Percentiles rank a stretch among this genome's conserved stretches.
Conservation (phyloP, 2,888 invertebrate species). For the Lamellibrachia satsuma region DNA sequence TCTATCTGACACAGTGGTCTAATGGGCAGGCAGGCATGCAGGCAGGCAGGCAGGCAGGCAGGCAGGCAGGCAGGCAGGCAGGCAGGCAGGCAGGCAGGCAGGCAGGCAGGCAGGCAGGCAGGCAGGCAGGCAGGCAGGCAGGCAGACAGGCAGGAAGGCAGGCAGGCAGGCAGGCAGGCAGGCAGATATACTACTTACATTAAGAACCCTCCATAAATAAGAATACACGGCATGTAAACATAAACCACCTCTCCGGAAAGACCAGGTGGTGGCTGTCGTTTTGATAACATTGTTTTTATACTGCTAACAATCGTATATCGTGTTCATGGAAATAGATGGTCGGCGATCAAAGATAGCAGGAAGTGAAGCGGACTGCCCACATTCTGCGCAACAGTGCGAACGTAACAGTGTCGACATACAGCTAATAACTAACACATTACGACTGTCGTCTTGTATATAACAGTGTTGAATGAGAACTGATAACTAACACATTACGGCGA, state of each 20-base stretch:
- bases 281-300: neutral
- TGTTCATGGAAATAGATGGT: neutral
- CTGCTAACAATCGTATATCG: neutral
- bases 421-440: neutral
- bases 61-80: neutral
- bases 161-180: neutral
- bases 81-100: no score
- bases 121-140: no score
- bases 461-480: neutral
- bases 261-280: neutral
- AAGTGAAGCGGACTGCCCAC: neutral
- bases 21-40: neutral
- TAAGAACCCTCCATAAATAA: neutral
- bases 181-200: neutral
- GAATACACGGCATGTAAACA: neutral
- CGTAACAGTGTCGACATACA: neutral
- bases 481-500: neutral
- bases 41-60: neutral
- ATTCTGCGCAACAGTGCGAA: neutral
- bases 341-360: neutral
- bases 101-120: no score
- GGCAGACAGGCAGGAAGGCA: neutral
- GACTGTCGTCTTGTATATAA: no score
- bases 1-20: neutral
- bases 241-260: neutral